Evolutionary conservation across 2,888 invertebrate genomes (phyloP).

Genomic region (Lasioglossum pauxillum): DNA sequence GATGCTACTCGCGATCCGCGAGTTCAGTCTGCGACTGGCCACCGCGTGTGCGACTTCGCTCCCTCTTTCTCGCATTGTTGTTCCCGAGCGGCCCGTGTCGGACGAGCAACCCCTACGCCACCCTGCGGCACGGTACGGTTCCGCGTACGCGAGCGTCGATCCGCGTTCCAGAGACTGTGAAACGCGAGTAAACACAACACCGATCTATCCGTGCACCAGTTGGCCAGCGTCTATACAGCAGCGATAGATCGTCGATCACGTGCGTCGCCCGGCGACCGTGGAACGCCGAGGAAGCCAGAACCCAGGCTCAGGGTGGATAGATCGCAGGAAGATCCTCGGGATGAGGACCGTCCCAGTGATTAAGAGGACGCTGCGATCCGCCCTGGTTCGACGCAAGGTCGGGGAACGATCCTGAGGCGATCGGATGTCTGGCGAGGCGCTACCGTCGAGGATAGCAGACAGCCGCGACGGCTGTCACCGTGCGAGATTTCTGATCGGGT

Average conservation of each 20-base stretch:
- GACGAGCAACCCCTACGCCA: background rate
- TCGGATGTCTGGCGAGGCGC: conserved; percentile 67
- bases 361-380: conserved; percentile 16
- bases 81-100: background rate
- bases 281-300: background rate
- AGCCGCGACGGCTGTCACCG: conserved; percentile 31
- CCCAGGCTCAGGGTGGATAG: background rate
- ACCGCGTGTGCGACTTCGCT: conserved; percentile 75
- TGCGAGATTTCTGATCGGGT: conserved; percentile 51
- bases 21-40: conserved; percentile 79
- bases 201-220: background rate
- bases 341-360: conserved; percentile 40
- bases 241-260: conserved; percentile 41
- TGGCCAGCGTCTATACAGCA: background rate
- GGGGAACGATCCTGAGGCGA: conserved; percentile 62
- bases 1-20: conserved; percentile 80
- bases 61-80: conserved; percentile 44
- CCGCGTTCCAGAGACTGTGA: background rate
- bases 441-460: conserved; percentile 65
- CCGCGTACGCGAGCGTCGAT: background rate
- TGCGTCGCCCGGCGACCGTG: conserved; percentile 38
- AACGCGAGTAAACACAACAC: background rate
- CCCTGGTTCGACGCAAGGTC: conserved; percentile 26
- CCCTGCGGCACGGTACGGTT: background rate
- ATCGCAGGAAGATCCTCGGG: conserved; percentile 18